Evolutionary conservation across 2,797 vertebrate species (phyloP).

Genomic region (Bovichtus variegatus): DNA sequence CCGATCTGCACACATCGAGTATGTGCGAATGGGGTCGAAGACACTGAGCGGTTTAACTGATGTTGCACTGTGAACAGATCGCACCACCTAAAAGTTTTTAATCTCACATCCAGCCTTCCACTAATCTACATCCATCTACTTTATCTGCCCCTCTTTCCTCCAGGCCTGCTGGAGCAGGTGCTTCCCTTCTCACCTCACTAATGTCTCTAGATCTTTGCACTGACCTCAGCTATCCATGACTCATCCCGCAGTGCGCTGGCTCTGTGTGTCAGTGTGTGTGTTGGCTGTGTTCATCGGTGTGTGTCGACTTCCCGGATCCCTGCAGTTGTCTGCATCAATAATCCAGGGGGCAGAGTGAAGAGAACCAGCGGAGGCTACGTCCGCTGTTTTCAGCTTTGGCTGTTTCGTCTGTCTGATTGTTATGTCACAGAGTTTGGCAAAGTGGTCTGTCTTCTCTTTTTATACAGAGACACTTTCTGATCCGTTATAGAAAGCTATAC

Average conservation of each 20-base stretch:
- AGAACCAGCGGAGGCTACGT: conserved; percentile 48
- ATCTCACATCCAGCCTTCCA: background rate
- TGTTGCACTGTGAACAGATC: background rate
- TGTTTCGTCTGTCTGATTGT: conserved; percentile 38
- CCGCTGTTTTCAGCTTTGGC: background rate
- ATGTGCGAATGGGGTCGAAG: background rate
- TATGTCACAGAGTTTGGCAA: conserved; percentile 5
- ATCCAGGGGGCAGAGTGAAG: conserved; percentile 55
- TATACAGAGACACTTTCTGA: background rate
- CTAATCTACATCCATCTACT: background rate
- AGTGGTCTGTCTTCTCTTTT: background rate
- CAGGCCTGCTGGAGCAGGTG: conserved; percentile 63
- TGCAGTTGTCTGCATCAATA: conserved; percentile 77
- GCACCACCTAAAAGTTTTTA: background rate
- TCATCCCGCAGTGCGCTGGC: conserved; percentile 70
- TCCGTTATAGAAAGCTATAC: background rate
- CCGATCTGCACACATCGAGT: background rate
- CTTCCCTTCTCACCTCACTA: conserved; percentile 62
- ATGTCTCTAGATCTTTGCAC: conserved; percentile 65
- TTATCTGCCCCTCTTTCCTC: background rate
- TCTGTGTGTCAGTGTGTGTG: conserved; percentile 50
- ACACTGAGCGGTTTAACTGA: background rate
- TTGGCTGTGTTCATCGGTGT: conserved; percentile 62
- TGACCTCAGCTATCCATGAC: conserved; percentile 79
- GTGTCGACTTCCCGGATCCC: conserved; percentile 69